Percentiles rank a stretch among this genome's conserved stretches.
Evolutionary conservation across 2,797 vertebrate genomes (phyloP).

Genomic region (Hybognathus amarus): DNA sequence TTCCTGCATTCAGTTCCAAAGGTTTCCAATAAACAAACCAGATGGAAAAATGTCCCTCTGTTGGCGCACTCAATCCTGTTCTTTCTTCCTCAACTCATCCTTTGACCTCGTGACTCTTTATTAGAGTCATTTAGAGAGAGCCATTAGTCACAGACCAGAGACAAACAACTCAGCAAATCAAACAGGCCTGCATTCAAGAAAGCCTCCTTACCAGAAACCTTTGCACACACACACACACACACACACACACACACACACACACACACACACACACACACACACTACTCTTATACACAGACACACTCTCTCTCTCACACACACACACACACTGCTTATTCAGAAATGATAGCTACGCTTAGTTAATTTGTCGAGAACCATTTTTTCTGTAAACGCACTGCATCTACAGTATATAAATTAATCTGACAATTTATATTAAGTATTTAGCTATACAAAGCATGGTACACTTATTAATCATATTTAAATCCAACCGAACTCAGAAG

Average conservation of each 20-base stretch:
- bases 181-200: constrained; percentile 55
- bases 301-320: not conserved
- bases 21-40: not conserved
- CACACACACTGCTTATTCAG: not conserved
- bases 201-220: constrained; percentile 52
- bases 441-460: not conserved
- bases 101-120: constrained; percentile 22
- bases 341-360: not conserved
- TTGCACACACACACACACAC: constrained; percentile 21
- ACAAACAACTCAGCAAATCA: constrained; percentile 63
- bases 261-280: too few species aligned
- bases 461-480: not conserved
- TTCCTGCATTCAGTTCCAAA: not conserved
- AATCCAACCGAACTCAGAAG: not conserved
- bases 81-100: constrained; percentile 23
- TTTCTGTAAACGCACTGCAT: not conserved
- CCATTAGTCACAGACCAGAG: constrained; percentile 38
- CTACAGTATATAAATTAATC: not conserved
- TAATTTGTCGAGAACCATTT: not conserved
- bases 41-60: not conserved
- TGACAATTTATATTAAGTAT: not conserved
- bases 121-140: constrained; percentile 21
- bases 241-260: not conserved
- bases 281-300: not conserved
- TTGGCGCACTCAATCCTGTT: not conserved